These are phyloP conservation scores for honey bee (Apis mellifera) DNA, from an alignment of 1,140 invertebrate species.

Conservation along the genomic window Amel_HAv3.1 CM009940.2:7430001-7430500, in stretches of 20 bases:
- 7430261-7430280: slow-evolving; percentile 56
- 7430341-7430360: slow-evolving; percentile 8
- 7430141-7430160: slow-evolving; percentile 6
- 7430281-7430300: slow-evolving; percentile 31
- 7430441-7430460: slow-evolving; percentile 5
- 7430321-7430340: neutral
- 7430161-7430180: slow-evolving; percentile 57
- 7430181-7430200: slow-evolving; percentile 71
- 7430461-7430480: slow-evolving; percentile 26
- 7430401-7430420: neutral
- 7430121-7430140: slow-evolving; percentile 12
- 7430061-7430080: neutral
- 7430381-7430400: neutral
- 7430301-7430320: neutral
- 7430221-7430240: neutral
- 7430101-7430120: slow-evolving; percentile 27
- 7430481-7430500: neutral
- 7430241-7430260: slow-evolving; percentile 28
- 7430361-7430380: neutral
- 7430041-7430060: slow-evolving; percentile 15
- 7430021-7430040: neutral
- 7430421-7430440: slow-evolving; percentile 26
- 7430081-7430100: neutral
- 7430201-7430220: slow-evolving; percentile 5
- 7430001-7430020: slow-evolving; percentile 26